Base-by-base conservation (phyloP, 37 sponge, comb jelly and placozoan species). In the Dysidea cf. avara region DNA sequence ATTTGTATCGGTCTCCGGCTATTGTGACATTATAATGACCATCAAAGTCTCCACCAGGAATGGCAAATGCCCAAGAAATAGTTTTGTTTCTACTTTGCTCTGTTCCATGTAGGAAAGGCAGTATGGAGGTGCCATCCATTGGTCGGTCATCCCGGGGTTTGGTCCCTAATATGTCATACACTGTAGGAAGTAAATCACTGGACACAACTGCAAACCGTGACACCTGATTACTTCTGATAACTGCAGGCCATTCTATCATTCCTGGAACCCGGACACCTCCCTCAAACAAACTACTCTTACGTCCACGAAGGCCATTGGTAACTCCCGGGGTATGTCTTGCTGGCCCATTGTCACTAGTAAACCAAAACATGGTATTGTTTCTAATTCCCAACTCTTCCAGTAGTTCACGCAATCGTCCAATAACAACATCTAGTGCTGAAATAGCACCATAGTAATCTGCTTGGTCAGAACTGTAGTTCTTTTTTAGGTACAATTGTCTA, bases 371-470 rank as follows among this genome's bases (percentile, higher is more conserved):
- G 0, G 87, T 86, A 51, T 86, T 86, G 81, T 86, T 56, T 1
- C 26, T 33, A 31, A 86, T 47, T 26, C 72, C 75, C 32, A 66
- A 66, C 20, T 74, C 68, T 39, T 57, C 51, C 22, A 86, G 62
- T 6, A 86, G 71, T 5, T 56, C 47, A 32, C 81, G 50, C 2
- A 80, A 32, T 38, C 36, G 60, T 34, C 84, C 84, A 34, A 84
- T 60, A 21, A 78, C 73, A 71, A 61, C 76, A 29, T 86, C 87
- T 69, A 86, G 52, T 36, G 87, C 87, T 18, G 76, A 36, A 2
- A 86, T 80, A 25, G 81, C 76, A 40, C 87, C 87, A 68, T 80
- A 86, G 76, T 86, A 86, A 54, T 86, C 87, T 21, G 66, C 74
- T 39, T 86, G 52, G 36, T 72, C 28, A 12, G 37, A 38, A 32